Conservation (phyloP, 37 sponge, comb jelly and placozoan genomes). For the Halisarca cf. caerulea region DNA sequence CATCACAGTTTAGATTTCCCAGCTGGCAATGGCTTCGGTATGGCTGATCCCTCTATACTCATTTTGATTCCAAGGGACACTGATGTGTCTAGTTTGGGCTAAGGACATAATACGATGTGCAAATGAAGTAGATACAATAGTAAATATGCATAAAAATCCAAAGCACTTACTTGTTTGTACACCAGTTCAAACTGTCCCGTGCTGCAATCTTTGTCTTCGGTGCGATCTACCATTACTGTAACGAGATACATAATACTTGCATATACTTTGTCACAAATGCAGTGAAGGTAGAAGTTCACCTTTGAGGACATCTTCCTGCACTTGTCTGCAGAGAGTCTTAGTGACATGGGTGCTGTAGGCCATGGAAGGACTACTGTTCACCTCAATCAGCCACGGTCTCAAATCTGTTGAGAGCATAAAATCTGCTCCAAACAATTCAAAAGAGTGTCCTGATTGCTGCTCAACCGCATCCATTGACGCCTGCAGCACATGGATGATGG, state of each 20-base stretch:
- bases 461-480: slow-evolving; percentile 81
- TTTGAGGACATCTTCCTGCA: slow-evolving; percentile 66
- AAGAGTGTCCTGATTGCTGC: slow-evolving; percentile 41
- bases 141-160: neutral
- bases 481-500: slow-evolving; percentile 69
- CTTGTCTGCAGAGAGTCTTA: slow-evolving; percentile 77
- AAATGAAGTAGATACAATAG: neutral
- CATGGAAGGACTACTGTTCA: slow-evolving; percentile 96
- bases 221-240: slow-evolving; percentile 72
- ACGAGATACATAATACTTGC: neutral
- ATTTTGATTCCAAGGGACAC: slow-evolving; percentile 75
- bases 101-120: neutral
- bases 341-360: slow-evolving; percentile 84
- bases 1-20: neutral
- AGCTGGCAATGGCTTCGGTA: slow-evolving; percentile 3
- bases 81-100: slow-evolving; percentile 68
- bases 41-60: slow-evolving; percentile 69
- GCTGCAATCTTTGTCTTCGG: slow-evolving; percentile 57
- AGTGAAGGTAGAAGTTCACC: too few species aligned
- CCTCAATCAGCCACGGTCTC: slow-evolving; percentile 93
- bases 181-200: slow-evolving; percentile 82
- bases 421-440: slow-evolving; percentile 97
- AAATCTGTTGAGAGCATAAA: slow-evolving; percentile 92
- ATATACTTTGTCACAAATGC: too few species aligned
- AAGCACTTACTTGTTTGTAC: slow-evolving; percentile 68